Percentiles rank a stretch among this genome's conserved stretches.
phyloP scores from a whole-genome alignment of 2,113 vertebrate species.

The Callionymus lyra region DNA sequence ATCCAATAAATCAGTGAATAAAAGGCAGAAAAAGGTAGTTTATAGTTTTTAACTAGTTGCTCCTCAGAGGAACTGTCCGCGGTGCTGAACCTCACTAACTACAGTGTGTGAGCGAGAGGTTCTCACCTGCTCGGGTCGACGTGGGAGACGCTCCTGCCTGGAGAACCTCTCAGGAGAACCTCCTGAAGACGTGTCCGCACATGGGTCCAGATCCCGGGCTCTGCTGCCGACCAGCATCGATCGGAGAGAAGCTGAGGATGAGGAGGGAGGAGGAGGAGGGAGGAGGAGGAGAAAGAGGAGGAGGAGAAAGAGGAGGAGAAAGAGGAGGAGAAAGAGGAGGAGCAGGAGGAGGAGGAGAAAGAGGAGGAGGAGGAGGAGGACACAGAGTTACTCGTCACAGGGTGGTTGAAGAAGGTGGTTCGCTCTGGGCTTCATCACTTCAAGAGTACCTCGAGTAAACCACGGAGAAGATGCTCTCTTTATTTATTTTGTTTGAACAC shows the following conservation, averaged over 20 bases:
- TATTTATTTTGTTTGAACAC: too few relatives aligned
- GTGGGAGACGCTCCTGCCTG: slow-evolving; percentile 5
- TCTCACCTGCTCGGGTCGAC: slow-evolving; percentile 31
- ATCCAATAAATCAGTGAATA: neutral
- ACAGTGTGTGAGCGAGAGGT: too few relatives aligned
- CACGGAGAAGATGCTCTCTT: too few relatives aligned
- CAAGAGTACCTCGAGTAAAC: too few relatives aligned
- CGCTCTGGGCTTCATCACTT: too few relatives aligned
- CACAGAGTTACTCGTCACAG: too few relatives aligned
- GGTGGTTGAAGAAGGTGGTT: too few relatives aligned
- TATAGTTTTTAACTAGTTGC: too few relatives aligned
- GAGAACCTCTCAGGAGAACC: slow-evolving; percentile 36
- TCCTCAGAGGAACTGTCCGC: slow-evolving; percentile 51
- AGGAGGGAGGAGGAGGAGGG: slow-evolving; percentile 10
- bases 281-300: slow-evolving; percentile 4
- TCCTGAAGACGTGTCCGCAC: slow-evolving; percentile 39
- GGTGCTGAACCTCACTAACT: slow-evolving; percentile 65
- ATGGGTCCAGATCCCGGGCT: slow-evolving; percentile 41
- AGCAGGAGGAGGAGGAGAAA: slow-evolving; percentile 12
- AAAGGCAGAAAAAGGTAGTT: too few relatives aligned
- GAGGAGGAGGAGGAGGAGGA: too few relatives aligned
- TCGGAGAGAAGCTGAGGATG: slow-evolving; percentile 22
- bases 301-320: slow-evolving; percentile 11
- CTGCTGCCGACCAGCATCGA: slow-evolving; percentile 37
- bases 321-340: slow-evolving; percentile 9